phyloP scores from a whole-genome alignment of 2,797 vertebrate genomes.

The Cossypha heuglini region DNA sequence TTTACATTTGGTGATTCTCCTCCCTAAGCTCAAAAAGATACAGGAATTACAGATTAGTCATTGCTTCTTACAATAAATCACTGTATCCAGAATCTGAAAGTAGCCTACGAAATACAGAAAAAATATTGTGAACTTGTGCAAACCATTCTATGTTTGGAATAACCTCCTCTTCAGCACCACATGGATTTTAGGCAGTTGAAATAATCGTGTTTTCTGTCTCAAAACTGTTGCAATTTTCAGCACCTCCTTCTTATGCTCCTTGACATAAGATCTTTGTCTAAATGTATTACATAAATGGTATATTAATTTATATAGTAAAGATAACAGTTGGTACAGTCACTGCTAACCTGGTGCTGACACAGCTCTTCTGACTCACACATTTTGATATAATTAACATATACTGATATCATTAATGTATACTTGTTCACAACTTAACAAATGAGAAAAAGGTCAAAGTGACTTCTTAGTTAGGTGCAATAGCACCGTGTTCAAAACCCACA shows the following conservation, averaged over 20 bases:
- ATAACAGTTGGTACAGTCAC: not conserved
- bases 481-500: constrained; percentile 31
- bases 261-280: not conserved
- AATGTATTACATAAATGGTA: not conserved
- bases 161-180: not conserved
- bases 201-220: not conserved
- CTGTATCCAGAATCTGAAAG: not conserved
- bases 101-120: not conserved
- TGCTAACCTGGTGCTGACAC: not conserved
- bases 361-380: not conserved
- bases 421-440: not conserved
- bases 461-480: constrained; percentile 18
- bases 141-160: not conserved
- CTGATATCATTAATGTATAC: not conserved
- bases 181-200: not conserved
- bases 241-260: not conserved
- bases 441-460: not conserved
- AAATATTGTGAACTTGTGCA: not conserved
- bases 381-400: not conserved
- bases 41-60: not conserved
- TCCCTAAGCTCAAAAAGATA: not conserved
- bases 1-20: not conserved
- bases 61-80: not conserved
- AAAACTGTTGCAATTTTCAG: not conserved
- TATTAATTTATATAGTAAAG: not conserved